These are phyloP conservation scores for Sebastes trivittatus DNA, from an alignment of 2,797 vertebrate genomes.

Conservation along the genomic window DNA sequence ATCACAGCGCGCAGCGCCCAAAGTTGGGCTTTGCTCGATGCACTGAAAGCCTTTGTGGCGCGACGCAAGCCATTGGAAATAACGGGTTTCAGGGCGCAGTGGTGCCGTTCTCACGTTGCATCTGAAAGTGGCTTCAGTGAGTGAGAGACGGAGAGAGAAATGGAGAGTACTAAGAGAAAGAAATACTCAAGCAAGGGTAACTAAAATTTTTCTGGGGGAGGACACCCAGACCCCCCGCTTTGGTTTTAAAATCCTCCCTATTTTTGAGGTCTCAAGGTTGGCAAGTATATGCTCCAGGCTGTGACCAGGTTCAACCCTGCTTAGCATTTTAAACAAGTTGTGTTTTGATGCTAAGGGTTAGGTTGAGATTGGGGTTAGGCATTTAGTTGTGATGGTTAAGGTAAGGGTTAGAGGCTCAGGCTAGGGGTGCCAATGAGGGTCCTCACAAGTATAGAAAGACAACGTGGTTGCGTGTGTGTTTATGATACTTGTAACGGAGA, in stretches of 20 bases:
- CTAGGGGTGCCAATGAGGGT: not conserved
- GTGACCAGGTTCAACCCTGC: not conserved
- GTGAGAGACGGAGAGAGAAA: not conserved
- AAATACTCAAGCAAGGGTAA: no score
- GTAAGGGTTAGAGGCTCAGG: no score
- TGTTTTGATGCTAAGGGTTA: not conserved
- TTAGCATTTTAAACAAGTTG: not conserved
- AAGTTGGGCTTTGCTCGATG: not conserved
- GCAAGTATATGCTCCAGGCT: not conserved
- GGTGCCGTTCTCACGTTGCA: fast-evolving
- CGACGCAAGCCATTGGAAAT: not conserved
- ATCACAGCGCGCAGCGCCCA: no score
- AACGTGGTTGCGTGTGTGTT: not conserved
- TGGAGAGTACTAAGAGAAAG: not conserved
- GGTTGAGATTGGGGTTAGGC: not conserved
- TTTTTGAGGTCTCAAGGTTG: no score
- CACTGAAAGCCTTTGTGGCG: not conserved
- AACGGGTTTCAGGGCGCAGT: not conserved
- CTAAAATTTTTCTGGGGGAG: no score
- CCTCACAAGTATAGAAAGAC: not conserved
- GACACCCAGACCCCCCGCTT: no score
- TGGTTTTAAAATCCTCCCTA: no score
- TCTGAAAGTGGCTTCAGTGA: not conserved
- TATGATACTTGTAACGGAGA: not conserved
- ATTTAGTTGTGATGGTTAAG: not conserved